These are phyloP conservation scores for Falcunculus frontatus DNA, from an alignment of 2,113 vertebrate species.

Conservation along the genomic window DNA sequence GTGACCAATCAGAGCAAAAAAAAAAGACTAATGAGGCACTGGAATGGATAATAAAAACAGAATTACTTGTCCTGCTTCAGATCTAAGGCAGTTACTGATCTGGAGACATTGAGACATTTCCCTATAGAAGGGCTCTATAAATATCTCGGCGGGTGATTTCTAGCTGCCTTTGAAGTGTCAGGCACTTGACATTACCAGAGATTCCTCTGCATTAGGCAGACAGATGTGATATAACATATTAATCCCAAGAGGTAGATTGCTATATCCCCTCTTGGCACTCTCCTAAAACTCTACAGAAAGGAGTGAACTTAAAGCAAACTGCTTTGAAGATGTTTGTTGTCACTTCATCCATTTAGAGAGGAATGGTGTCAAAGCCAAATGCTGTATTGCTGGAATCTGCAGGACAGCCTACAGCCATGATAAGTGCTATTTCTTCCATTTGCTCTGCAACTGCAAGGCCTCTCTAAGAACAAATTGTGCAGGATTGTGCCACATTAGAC, in stretches of 20 bases:
- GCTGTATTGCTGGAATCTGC: not conserved
- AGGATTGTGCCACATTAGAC: not conserved
- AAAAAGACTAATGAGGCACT: not conserved
- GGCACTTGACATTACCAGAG: constrained; percentile 22
- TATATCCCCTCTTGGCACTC: not conserved
- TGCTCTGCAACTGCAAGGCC: not conserved
- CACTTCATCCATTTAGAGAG: not conserved
- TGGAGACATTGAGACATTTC: not conserved
- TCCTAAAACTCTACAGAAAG: not conserved
- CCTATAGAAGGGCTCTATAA: constrained; percentile 17
- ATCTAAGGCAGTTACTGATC: constrained; percentile 12
- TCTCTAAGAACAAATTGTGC: not conserved
- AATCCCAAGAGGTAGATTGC: constrained; percentile 24
- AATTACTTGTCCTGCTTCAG: constrained; percentile 11
- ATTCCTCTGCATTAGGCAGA: constrained; percentile 35
- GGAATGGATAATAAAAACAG: not conserved
- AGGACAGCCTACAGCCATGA: not conserved
- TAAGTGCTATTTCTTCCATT: not conserved
- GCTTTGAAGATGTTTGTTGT: not conserved
- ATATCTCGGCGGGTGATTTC: constrained; percentile 21
- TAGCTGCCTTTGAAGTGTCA: constrained; percentile 44
- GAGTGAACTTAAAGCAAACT: not conserved
- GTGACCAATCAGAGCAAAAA: not conserved
- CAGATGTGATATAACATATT: constrained; percentile 17
- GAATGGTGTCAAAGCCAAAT: not conserved